Percentiles rank a stretch among this genome's conserved stretches.
phyloP scores from a whole-genome alignment of 2,888 invertebrate species.

The Drosophila diplacantha region DNA sequence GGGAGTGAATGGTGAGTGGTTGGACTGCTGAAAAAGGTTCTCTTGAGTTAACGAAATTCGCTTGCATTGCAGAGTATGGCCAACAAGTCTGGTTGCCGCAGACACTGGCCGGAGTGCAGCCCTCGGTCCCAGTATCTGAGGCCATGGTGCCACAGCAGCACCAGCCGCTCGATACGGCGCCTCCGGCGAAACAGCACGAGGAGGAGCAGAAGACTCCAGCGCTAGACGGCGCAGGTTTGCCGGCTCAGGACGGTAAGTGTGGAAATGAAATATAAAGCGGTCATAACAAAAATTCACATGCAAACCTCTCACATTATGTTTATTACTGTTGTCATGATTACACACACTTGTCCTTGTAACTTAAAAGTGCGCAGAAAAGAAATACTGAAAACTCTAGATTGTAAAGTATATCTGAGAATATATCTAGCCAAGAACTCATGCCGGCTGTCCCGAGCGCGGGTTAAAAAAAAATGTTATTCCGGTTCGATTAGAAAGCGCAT shows the following conservation, averaged over 20 bases:
- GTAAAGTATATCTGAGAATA: slow-evolving; percentile 51
- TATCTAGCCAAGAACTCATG: slow-evolving; percentile 48
- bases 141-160: slow-evolving; percentile 29
- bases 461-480: slow-evolving; percentile 35
- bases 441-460: slow-evolving; percentile 26
- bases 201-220: slow-evolving; percentile 51
- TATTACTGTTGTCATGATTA: slow-evolving; percentile 64
- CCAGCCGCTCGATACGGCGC: slow-evolving; percentile 8
- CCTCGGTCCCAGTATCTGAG: slow-evolving; percentile 41
- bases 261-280: slow-evolving; percentile 57
- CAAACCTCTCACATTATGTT: slow-evolving; percentile 65
- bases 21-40: not conserved
- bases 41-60: too few relatives aligned
- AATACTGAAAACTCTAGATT: slow-evolving; percentile 44
- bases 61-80: slow-evolving; percentile 54
- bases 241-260: slow-evolving; percentile 76
- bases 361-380: slow-evolving; percentile 40
- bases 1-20: slow-evolving; percentile 64
- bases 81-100: slow-evolving; percentile 71
- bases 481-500: slow-evolving; percentile 32
- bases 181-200: slow-evolving; percentile 24
- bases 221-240: slow-evolving; percentile 64
- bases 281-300: slow-evolving; percentile 63
- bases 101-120: slow-evolving; percentile 44
- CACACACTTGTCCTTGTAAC: slow-evolving; percentile 43